These are phyloP conservation scores for Trialeurodes vaporariorum DNA, from an alignment of 1,140 invertebrate genomes.

Conservation along the genomic window DNA sequence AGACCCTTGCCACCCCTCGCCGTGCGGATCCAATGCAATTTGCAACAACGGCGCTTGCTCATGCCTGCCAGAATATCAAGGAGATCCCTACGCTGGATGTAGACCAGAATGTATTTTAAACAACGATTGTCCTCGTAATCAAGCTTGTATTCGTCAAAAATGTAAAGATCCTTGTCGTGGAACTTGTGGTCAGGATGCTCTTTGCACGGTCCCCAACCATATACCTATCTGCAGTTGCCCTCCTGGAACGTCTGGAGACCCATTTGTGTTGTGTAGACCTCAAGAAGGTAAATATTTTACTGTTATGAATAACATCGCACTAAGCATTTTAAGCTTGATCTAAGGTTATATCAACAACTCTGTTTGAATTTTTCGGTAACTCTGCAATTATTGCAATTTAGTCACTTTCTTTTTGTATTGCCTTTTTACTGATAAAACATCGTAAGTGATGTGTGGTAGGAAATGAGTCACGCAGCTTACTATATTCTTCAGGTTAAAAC, in stretches of 20 bases:
- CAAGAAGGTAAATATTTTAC: too few relatives aligned
- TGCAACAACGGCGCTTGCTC: slow-evolving; percentile 48
- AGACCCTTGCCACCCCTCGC: slow-evolving; percentile 47
- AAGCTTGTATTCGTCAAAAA: slow-evolving; percentile 57
- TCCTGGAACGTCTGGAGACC: slow-evolving; percentile 52
- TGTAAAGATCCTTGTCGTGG: slow-evolving; percentile 62
- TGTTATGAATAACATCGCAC: too few relatives aligned
- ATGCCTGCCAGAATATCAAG: slow-evolving; percentile 47
- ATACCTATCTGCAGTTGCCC: slow-evolving; percentile 58
- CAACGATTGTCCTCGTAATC: slow-evolving; percentile 47
- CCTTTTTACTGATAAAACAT: too few relatives aligned
- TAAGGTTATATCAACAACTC: too few relatives aligned
- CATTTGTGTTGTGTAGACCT: slow-evolving; percentile 48
- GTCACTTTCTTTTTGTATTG: too few relatives aligned
- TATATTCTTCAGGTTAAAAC: too few relatives aligned
- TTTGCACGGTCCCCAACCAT: slow-evolving; percentile 56
- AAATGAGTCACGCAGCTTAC: too few relatives aligned
- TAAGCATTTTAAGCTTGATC: too few relatives aligned
- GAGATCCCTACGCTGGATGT: slow-evolving; percentile 49
- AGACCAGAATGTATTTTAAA: slow-evolving; percentile 51
- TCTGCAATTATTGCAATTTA: too few relatives aligned
- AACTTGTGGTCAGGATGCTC: slow-evolving; percentile 54
- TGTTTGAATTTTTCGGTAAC: too few relatives aligned
- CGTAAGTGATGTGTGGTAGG: too few relatives aligned
- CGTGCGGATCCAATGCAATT: slow-evolving; percentile 58